Evolutionary conservation across 1,140 invertebrate species (phyloP).

Genomic region (Tetranychus cinnabarinus): DNA sequence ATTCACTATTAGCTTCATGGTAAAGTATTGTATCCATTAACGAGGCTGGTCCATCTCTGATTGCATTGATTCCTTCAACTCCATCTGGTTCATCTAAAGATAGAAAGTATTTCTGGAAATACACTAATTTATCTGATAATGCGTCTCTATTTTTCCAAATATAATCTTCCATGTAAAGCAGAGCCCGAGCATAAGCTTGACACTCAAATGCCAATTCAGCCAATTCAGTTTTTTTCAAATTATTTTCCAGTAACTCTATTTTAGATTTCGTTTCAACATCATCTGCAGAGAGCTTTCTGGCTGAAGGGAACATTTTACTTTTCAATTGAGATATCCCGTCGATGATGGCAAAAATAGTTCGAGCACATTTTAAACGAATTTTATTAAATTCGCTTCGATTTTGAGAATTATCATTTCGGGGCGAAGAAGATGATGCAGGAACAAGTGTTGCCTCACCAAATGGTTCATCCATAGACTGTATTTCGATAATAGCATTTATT

Average conservation of each 20-base stretch:
- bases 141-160: background rate
- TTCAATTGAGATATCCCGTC: background rate
- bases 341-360: background rate
- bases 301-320: background rate
- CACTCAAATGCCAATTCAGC: slow-evolving; percentile 28
- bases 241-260: slow-evolving; percentile 5
- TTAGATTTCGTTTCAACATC: background rate
- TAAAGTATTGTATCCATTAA: slow-evolving; percentile 26
- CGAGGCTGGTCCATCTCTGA: slow-evolving; percentile 22
- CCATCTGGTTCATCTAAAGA: slow-evolving; percentile 32
- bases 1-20: slow-evolving; percentile 27
- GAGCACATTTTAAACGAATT: background rate
- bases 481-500: background rate
- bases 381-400: background rate
- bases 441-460: too few relatives aligned
- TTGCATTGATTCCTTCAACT: slow-evolving; percentile 27
- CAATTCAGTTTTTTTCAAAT: slow-evolving; percentile 25
- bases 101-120: slow-evolving; percentile 29
- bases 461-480: background rate
- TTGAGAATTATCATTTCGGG: background rate
- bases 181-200: slow-evolving; percentile 26
- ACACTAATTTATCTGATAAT: background rate
- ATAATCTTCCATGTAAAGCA: slow-evolving; percentile 27
- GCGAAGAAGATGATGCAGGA: background rate
- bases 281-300: background rate